Base-by-base conservation (phyloP, 2,797 vertebrate genomes). In the Graptemys geographica region DNA sequence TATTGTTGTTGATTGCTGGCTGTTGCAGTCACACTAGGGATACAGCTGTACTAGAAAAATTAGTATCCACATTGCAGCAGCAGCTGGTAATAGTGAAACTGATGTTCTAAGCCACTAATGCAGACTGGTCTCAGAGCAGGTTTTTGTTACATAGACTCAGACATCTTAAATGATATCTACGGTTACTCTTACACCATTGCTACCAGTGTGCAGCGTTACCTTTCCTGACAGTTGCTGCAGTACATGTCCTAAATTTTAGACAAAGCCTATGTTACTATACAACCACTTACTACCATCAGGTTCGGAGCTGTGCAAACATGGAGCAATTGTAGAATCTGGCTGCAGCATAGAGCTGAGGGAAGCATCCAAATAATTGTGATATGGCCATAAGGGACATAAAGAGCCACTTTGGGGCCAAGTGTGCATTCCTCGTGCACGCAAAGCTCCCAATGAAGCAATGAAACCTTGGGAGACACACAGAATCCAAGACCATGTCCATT, bases 401-500 rank as follows among this genome's bases (percentile, higher is more conserved):
- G 0, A 0, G 0, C 0, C 6, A 16, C 8, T 19, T 13, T 49
- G 84, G 15, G 47, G 72, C 18, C 56, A 25, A 3, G 9, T 5
- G 80, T 8, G n/a, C 47, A 91, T 90, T 91, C 49, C 49, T 88
- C 44, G 5, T 31, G 44, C 37, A 23, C 4, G 7, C 74, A 81
- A 25, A 28, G 1, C 87, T 25, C 31, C 4, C 5, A 3, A 33
- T 2, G 27, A 41, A 94, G 57, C 33, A 41, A 49, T 74, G 37
- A 56, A 53, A 90, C 83, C 15, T 8, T 18, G 10, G 27, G 90
- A 47, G 83, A 72, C 15, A 27, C 41, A n/a, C 13, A 84, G 85
- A 86, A 81, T 5, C 12, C 12, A 8, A 59, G 47, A 3, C 23
- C 59, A 13, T 19, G 2, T 47, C 1, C 56, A 11, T 80, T 59